These are phyloP conservation scores for Ovis aries DNA, from an alignment of 2,113 vertebrate genomes.

Conservation along the genomic window ARS-UI_Ramb_v3.0 NC_056063.1:68571501-68572000, in stretches of 20 bases:
- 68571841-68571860: conserved; percentile 69
- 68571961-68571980: not conserved
- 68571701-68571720: conserved; percentile 74
- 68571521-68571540: not conserved
- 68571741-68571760: conserved; percentile 61
- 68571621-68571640: conserved; percentile 70
- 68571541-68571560: not conserved
- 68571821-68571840: conserved; percentile 62
- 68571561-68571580: conserved; percentile 43
- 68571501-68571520: not conserved
- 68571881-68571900: conserved; percentile 51
- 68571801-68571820: conserved; percentile 63
- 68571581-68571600: conserved; percentile 32
- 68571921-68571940: not conserved
- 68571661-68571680: conserved; percentile 72
- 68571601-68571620: conserved; percentile 46
- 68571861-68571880: conserved; percentile 53
- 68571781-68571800: conserved; percentile 56
- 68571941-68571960: not conserved
- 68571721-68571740: conserved; percentile 76
- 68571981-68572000: conserved; percentile 54
- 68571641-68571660: conserved; percentile 65
- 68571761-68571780: conserved; percentile 57
- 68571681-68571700: conserved; percentile 78
- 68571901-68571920: conserved; percentile 46